These are phyloP conservation scores for Tachuris rubrigastra DNA, from an alignment of 2,113 vertebrate species.

Conservation along the genomic window DNA sequence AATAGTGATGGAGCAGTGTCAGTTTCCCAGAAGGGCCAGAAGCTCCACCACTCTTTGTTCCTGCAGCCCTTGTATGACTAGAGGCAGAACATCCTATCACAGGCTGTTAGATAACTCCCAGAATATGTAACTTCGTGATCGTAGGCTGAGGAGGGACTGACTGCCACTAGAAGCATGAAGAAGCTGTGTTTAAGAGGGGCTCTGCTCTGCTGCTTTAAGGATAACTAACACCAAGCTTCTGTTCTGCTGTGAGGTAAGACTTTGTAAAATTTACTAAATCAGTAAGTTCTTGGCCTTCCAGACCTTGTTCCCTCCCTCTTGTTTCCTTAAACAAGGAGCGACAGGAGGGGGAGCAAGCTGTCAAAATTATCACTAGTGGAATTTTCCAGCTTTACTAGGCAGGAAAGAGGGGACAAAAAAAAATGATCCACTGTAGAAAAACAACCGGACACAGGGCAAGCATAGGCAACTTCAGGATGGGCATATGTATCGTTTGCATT, in stretches of 20 bases:
- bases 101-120: neutral
- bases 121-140: neutral
- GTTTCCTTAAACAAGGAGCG: neutral
- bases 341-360: neutral
- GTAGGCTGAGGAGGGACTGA: neutral
- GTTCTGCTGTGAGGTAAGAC: constrained; percentile 62
- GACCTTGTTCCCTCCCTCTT: neutral
- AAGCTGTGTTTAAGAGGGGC: neutral
- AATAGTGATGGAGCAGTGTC: constrained; percentile 61
- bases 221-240: neutral
- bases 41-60: constrained; percentile 60
- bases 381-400: constrained; percentile 34
- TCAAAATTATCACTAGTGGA: constrained; percentile 25
- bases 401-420: neutral
- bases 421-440: neutral
- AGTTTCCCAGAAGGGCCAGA: constrained; percentile 46
- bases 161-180: neutral
- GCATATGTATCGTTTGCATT: neutral
- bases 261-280: constrained; percentile 28
- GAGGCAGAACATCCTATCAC: constrained; percentile 29
- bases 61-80: neutral
- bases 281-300: neutral
- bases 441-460: neutral
- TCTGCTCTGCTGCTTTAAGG: constrained; percentile 11
- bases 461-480: neutral